phyloP scores from a whole-genome alignment of 2,797 vertebrate genomes.

The Echeneis naucrates region DNA sequence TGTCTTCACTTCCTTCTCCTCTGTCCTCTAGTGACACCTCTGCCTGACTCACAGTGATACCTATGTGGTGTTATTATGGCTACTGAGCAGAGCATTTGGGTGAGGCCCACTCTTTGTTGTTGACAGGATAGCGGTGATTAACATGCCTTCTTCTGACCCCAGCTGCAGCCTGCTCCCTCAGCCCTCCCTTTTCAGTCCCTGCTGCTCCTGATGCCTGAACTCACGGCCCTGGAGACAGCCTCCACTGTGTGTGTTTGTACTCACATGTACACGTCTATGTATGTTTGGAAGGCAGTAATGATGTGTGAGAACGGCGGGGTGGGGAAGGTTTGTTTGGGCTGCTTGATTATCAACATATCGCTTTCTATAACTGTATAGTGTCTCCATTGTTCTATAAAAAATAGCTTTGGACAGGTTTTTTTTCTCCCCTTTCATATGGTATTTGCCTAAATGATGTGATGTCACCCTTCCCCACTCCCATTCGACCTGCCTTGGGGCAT shows the following conservation, averaged over 20 bases:
- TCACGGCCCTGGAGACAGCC: conserved; percentile 61
- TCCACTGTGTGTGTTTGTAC: conserved; percentile 42
- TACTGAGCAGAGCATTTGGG: conserved; percentile 75
- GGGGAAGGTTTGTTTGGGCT: conserved; percentile 65
- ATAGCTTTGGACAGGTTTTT: conserved; percentile 56
- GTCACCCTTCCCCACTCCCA: conserved; percentile 72
- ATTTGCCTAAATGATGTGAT: conserved; percentile 81
- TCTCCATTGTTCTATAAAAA: conserved; percentile 80
- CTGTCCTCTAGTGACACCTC: conserved; percentile 72
- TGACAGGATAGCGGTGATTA: conserved; percentile 85
- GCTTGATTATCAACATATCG: conserved; percentile 77
- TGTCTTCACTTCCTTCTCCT: conserved; percentile 68
- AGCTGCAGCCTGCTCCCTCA: conserved; percentile 71
- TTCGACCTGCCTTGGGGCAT: conserved; percentile 64
- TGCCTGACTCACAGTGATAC: conserved; percentile 68
- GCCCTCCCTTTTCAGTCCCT: conserved; percentile 60
- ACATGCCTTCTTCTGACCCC: conserved; percentile 84
- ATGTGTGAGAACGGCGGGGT: conserved; percentile 63
- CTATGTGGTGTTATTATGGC: conserved; percentile 77
- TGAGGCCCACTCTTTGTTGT: conserved; percentile 84
- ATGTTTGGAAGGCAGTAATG: conserved; percentile 62
- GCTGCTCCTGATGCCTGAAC: conserved; percentile 68
- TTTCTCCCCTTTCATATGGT: conserved; percentile 70
- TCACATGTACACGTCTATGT: conserved; percentile 53
- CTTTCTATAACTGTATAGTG: conserved; percentile 81